A percentile compares a stretch with the other conserved stretches of the same genome.
Evolutionary conservation across 2,888 invertebrate species (phyloP).

Genomic region (Meta bourneti): DNA sequence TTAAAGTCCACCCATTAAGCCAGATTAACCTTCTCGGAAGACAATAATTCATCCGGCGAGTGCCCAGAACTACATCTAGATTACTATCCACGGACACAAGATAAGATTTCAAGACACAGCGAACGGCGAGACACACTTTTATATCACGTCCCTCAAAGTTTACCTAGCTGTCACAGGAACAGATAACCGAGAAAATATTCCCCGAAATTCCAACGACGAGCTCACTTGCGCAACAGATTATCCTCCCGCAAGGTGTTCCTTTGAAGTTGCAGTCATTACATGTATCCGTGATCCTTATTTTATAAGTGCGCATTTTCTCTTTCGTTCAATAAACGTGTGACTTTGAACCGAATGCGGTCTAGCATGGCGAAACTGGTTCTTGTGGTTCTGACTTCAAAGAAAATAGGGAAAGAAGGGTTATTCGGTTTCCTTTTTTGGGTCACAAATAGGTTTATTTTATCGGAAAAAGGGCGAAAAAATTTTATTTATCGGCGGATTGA

Average conservation of each 20-base stretch:
- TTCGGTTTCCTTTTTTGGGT: neutral
- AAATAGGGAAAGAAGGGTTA: neutral
- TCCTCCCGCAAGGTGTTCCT: conserved; percentile 49
- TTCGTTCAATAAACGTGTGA: neutral
- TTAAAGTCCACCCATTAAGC: too few species aligned
- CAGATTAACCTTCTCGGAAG: too few species aligned
- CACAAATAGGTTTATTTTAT: neutral
- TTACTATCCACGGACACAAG: neutral
- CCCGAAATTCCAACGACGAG: conserved; percentile 47
- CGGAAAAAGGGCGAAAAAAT: neutral
- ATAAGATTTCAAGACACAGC: neutral
- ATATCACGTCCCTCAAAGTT: neutral
- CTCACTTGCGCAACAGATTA: conserved; percentile 20
- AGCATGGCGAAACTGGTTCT: neutral
- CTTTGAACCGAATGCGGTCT: conserved; percentile 1
- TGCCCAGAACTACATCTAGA: neutral
- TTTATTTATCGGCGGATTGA: too few species aligned
- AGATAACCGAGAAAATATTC: conserved; percentile 47
- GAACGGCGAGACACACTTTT: neutral
- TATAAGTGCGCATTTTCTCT: neutral
- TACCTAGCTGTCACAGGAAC: conserved; percentile 45
- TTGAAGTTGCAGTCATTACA: neutral
- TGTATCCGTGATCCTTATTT: neutral
- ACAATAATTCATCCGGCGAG: too few species aligned
- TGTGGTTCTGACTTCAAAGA: neutral